These are phyloP conservation scores for Semnornis frantzii DNA, from an alignment of 2,113 vertebrate species.

Conservation along the genomic window DNA sequence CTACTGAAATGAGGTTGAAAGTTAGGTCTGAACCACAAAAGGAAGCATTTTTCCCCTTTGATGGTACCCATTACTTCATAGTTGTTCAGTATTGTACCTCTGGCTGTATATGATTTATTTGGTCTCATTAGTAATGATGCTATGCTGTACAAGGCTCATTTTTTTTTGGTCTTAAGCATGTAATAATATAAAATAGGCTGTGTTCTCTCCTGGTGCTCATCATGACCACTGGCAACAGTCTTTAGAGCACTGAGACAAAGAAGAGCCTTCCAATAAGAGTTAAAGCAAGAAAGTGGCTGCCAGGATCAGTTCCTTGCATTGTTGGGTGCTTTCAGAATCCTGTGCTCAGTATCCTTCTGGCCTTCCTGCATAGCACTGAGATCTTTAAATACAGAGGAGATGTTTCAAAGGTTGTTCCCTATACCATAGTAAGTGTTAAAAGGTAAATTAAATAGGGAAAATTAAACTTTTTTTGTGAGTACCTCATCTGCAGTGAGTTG, in stretches of 20 bases:
- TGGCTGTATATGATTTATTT: background rate
- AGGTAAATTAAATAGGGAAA: background rate
- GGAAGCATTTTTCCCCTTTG: background rate
- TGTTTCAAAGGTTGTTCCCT: background rate
- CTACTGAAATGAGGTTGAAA: background rate
- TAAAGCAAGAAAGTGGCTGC: too few species aligned
- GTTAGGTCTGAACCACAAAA: background rate
- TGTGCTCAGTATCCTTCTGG: background rate
- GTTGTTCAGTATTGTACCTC: background rate
- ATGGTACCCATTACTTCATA: background rate
- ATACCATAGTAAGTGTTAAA: background rate
- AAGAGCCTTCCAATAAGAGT: background rate
- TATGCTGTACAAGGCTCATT: background rate
- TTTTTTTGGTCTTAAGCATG: background rate
- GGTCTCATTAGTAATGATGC: background rate
- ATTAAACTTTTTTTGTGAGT: background rate
- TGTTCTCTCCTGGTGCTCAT: background rate
- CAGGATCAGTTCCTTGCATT: background rate
- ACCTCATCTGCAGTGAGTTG: background rate
- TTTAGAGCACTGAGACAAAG: rapidly evolving
- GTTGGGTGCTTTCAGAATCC: background rate
- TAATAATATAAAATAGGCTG: background rate
- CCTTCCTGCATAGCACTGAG: background rate
- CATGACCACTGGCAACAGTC: background rate
- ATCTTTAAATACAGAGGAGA: background rate